Base-by-base conservation (phyloP, 2,113 vertebrate species). In the Siniperca chuatsi region DNA sequence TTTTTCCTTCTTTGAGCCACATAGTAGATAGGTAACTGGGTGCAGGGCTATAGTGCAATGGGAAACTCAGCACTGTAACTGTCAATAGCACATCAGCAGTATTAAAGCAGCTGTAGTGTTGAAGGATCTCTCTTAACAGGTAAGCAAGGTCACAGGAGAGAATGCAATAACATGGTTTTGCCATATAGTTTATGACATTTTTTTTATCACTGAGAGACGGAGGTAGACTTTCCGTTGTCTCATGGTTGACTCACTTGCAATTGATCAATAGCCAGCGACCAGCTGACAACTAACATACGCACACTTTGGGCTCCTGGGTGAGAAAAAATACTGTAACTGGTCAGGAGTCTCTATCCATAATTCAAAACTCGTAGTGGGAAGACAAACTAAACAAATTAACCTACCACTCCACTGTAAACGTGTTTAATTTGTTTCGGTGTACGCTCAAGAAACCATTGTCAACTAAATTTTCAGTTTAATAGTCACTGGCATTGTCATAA, bases 61-160 rank as follows among this genome's bases (percentile, higher is more conserved):
- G 33, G 61, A 81, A 81, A 69, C 37, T 70, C 71, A 86, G 64
- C 37, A 29, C 46, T 77, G 33, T 70, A 29, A 35, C 73, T 81
- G 82, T 79, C 48, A 71, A 37, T 64, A 83, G 37, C 58, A 79
- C 6, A 69, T 61, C 20, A 50, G 40, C 35, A 42, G 29, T 23
- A 1, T n/a, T 62, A n/a, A 75, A 67, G 25, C 60, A 35, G 8
- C 18, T 21, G 21, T 3, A 60, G 20, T 35, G 60, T 35, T 64
- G 65, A 83, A 55, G 60, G 58, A 50, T 18, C 33, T 66, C 29
- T 79, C 16, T n/a, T 50, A 65, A 64, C 21, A 74, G 61, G 55
- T 65, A 71, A 76, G 46, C 71, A 52, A 86, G 75, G 67, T 86
- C 78, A 82, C 0, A 72, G 25, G 71, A 76, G 57, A 76, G 48